Base-by-base conservation (phyloP, 2,888 invertebrate genomes). In the Nematopogon swammerdamellus region DNA sequence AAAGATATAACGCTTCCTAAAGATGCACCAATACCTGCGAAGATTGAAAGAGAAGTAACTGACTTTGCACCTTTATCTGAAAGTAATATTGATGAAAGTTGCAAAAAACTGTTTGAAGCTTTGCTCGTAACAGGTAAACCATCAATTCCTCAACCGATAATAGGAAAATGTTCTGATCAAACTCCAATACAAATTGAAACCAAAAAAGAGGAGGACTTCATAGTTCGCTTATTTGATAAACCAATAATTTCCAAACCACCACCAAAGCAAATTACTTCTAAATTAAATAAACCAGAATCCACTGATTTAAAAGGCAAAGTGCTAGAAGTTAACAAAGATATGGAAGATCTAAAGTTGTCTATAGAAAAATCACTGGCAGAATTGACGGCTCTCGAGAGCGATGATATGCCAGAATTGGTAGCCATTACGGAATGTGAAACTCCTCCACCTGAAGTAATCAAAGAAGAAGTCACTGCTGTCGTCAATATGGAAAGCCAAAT, bases 351-450 rank as follows among this genome's bases (percentile, higher is more conserved):
- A 45, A 65, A 71, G 49, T 48, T 67, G 17, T 76, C 77, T 1
- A 73, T 79, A 50, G 79, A 79, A 60, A 67, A 64, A 52, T 76
- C 79, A 18, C 59, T 79, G 52, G 76, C 75, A 25, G 79, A 72
- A 55, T 59, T 77, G 2, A 68, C 70, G 4, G 60, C 66, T 14
- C 62, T 72, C 44, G 73, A 77, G 56, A 69, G 67, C 56, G 71
- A 74, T 54, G 55, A 60, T n/a, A 59, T 46, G 19, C 44, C 50
- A 4, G 46, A 50, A 44, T 18, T 46, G 3, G 17, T 43, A 14
- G 30, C 43, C n/a, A 19, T 16, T 19, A 18, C 20, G 4, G 45
- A 44, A 14, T 36, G 8, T 36, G 25, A 25, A 25, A 36, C 36
- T 14, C 4, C 14, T 36, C 36, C 36, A 14, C 3, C 36, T 36